phyloP scores from a whole-genome alignment of 2,888 invertebrate species.

The Drosophila paranaensis region DNA sequence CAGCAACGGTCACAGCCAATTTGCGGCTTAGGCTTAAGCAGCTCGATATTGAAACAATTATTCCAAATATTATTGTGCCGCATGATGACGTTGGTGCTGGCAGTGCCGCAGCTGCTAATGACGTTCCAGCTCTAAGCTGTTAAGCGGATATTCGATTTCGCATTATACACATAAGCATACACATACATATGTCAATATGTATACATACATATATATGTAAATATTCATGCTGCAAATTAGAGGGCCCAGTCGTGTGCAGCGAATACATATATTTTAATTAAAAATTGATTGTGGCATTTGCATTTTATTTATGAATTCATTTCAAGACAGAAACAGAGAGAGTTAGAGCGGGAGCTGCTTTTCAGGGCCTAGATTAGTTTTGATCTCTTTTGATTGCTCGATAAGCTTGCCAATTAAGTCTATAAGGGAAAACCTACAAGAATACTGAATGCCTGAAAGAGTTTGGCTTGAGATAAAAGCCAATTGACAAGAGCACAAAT shows the following conservation, averaged over 20 bases:
- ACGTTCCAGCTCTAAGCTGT: conserved; percentile 56
- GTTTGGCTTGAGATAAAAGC: background rate
- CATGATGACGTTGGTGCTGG: conserved; percentile 43
- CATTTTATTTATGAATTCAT: conserved; percentile 69
- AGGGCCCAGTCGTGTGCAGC: conserved; percentile 13
- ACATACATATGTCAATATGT: background rate
- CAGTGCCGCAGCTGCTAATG: conserved; percentile 67
- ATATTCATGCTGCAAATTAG: conserved; percentile 52
- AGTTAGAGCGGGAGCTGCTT: conserved; percentile 42
- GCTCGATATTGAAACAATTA: conserved; percentile 72
- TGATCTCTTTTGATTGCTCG: conserved; percentile 27
- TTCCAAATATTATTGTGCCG: conserved; percentile 62
- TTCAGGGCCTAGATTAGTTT: conserved; percentile 39
- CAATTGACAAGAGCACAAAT: background rate
- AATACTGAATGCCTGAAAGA: too few species aligned
- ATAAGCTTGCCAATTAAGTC: conserved; percentile 39
- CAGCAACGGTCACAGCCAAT: conserved; percentile 50
- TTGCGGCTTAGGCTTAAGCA: conserved; percentile 61
- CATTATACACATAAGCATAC: conserved; percentile 11
- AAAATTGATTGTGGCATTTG: conserved; percentile 70
- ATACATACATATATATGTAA: conserved; percentile 1
- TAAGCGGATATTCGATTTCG: conserved; percentile 67
- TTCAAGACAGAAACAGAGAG: conserved; percentile 33
- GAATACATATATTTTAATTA: conserved; percentile 67
- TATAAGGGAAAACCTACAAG: background rate